Conservation (phyloP, 2,888 invertebrate genomes). For the Conomelus anceps region DNA sequence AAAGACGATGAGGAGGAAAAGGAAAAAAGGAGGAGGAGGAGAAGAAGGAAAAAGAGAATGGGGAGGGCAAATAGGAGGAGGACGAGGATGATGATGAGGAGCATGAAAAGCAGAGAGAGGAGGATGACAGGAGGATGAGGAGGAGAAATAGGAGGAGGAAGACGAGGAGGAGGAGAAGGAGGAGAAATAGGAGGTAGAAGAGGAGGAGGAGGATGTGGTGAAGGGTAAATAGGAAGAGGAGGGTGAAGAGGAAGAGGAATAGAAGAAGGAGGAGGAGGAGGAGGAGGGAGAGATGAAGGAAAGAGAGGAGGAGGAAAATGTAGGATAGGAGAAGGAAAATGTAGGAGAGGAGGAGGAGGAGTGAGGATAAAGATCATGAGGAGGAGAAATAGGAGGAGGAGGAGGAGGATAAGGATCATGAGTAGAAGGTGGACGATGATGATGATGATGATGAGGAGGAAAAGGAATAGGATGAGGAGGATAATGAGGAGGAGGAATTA, state of each 20-base stretch:
- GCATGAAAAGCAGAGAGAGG: neutral
- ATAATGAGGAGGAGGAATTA: no score
- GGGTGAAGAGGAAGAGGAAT: no score
- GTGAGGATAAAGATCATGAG: neutral
- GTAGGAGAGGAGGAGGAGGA: neutral
- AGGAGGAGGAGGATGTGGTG: neutral
- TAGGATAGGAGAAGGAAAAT: no score
- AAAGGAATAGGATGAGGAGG: neutral
- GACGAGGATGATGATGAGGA: neutral
- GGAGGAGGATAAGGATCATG: no score
- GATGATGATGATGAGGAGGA: no score
- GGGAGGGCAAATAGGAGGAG: neutral
- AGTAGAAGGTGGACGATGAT: neutral
- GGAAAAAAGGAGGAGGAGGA: neutral
- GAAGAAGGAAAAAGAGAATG: neutral
- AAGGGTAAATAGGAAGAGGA: neutral
- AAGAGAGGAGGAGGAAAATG: neutral
- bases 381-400: neutral
- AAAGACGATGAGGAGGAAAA: neutral
- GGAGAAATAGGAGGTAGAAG: neutral
- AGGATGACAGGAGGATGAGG: neutral
- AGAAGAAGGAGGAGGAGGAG: neutral
- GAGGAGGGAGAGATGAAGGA: neutral
- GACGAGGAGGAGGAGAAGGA: neutral
- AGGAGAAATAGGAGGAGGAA: neutral